Base-by-base conservation (phyloP, 2,888 invertebrate species). In the Zelleria hepariella region DNA sequence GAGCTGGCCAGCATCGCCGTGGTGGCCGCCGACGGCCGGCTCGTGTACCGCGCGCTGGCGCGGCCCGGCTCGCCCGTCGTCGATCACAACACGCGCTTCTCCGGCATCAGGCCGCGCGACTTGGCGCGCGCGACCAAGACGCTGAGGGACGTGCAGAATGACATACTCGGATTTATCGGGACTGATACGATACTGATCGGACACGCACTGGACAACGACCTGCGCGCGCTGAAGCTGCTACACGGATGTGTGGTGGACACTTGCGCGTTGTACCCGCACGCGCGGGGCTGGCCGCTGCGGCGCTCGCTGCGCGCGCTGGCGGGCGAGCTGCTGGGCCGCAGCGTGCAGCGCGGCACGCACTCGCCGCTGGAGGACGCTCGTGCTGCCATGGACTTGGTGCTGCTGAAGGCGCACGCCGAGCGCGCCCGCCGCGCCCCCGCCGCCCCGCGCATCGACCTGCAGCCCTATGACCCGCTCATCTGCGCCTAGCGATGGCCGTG, bases 61-160 rank as follows among this genome's bases (percentile, higher is more conserved):
- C 92, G 92, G 68, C 98, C 99, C 2, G 92, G 93, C 69, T 91
- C 91, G 64, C 91, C 93, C 63, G 93, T 99, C 60, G 90, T 99
- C 51, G 99, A 99, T 79, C 96, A 95, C 77, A 99, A 99, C 77
- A 98, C 98, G 2, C 91, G 96, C 61, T 99, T 96, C 90, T 98
- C 98, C 72, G 99, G 99, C 60, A 94, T 99, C 65, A 95, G 78
- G 72, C 83, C 85, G 82, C 85, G 86, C 81, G 85, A 89, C 82
- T 74, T 89, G 79, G 83, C 81, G 80, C 84, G 86, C 77, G 92
- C 92, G 69, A 90, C 91, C 25, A 94, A 94, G 81, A 92, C 91
- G 58, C 84, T 97, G 56, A 78, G 86, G 64, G 93, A 96, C 72
- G 96, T 97, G 56, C 98, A 98, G 77, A 92, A 92, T 61, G 96